phyloP scores from a whole-genome alignment of 2,113 vertebrate genomes.

The Chionomys nivalis region DNA sequence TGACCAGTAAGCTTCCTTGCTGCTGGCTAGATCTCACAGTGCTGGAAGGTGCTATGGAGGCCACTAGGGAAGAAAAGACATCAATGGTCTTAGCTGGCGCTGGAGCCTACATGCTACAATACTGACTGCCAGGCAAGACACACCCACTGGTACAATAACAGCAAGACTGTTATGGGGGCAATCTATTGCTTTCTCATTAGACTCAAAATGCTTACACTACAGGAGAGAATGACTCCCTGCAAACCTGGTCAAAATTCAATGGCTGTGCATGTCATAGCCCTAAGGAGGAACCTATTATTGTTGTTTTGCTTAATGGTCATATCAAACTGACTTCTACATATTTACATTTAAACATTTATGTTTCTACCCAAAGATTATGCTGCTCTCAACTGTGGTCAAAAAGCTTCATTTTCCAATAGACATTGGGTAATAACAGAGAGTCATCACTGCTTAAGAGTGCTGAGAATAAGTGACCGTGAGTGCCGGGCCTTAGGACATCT shows the following conservation, averaged over 20 bases:
- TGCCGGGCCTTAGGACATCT: not conserved
- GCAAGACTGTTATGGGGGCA: not conserved
- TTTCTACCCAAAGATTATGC: not conserved
- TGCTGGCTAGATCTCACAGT: not conserved
- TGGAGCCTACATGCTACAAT: not conserved
- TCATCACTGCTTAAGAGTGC: not conserved
- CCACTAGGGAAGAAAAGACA: not conserved
- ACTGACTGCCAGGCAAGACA: not conserved
- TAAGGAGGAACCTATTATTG: not conserved
- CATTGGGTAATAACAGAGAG: not conserved
- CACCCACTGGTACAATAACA: too few species aligned
- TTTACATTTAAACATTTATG: not conserved
- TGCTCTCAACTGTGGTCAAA: not conserved
- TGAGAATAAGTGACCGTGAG: not conserved
- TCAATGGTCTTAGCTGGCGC: not conserved
- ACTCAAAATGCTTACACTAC: not conserved
- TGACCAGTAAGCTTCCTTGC: not conserved
- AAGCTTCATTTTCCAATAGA: not conserved
- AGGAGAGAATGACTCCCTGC: not conserved
- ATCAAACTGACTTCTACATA: not conserved
- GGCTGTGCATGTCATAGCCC: not conserved
- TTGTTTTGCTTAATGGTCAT: not conserved
- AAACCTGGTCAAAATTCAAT: not conserved
- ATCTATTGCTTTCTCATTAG: too few species aligned
- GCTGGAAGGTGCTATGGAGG: not conserved